Percentiles rank a stretch among this genome's conserved stretches.
These are phyloP conservation scores for Crenichthys baileyi DNA, from an alignment of 2,797 vertebrate species.

Conservation along the genomic window DNA sequence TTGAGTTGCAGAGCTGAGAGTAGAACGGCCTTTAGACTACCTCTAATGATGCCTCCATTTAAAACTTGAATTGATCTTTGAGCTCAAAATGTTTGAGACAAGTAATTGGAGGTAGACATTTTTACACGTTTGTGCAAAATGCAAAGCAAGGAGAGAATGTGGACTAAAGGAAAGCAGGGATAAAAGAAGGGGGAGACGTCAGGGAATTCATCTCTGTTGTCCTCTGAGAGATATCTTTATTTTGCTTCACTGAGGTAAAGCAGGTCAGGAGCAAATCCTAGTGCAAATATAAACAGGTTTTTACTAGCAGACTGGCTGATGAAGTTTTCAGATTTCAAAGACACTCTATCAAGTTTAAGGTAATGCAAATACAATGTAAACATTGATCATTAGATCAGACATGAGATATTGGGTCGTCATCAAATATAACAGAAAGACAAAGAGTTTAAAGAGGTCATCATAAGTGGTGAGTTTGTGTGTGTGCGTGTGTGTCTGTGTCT, in stretches of 20 bases:
- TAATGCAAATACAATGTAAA: constrained; percentile 6
- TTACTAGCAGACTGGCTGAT: constrained; percentile 28
- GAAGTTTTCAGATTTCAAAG: constrained; percentile 23
- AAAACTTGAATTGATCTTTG: constrained; percentile 15
- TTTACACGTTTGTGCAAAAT: constrained; percentile 30
- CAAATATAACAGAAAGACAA: constrained; percentile 42
- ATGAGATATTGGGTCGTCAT: constrained; percentile 26
- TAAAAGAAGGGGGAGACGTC: constrained; percentile 2
- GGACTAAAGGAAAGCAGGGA: constrained; percentile 1
- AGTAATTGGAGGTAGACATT: not conserved
- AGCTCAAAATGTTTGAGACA: constrained; percentile 21
- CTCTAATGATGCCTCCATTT: constrained; percentile 11
- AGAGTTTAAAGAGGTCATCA: constrained; percentile 49
- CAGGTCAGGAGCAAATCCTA: constrained; percentile 19
- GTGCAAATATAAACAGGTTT: constrained; percentile 41
- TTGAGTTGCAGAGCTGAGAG: constrained; percentile 15
- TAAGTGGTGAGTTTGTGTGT: constrained; percentile 31
- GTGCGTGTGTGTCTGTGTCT: constrained; percentile 46
- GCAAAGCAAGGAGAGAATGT: constrained; percentile 4
- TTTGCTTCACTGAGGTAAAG: constrained; percentile 1
- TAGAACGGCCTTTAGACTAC: constrained; percentile 12
- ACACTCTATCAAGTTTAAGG: constrained; percentile 18
- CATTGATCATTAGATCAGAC: not conserved
- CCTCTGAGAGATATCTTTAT: not conserved
- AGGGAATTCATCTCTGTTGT: not conserved